Conservation (phyloP, 1,140 invertebrate genomes). For the Eufriesea mexicana region DNA sequence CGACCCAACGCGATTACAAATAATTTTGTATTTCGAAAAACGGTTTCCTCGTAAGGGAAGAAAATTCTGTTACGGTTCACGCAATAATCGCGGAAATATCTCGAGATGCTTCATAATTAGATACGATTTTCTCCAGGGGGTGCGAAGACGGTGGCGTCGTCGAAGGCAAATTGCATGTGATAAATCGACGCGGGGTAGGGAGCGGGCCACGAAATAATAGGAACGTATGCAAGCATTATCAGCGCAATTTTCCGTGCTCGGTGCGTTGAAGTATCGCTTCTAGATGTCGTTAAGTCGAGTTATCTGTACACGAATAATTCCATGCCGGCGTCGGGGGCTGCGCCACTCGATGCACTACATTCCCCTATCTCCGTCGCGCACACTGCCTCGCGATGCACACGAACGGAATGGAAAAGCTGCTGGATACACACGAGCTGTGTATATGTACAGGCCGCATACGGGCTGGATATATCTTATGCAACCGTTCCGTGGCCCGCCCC, state of each 20-base stretch:
- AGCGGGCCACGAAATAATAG: slow-evolving; percentile 3
- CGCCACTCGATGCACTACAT: slow-evolving; percentile 37
- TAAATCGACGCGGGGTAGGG: not conserved
- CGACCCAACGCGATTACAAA: no score
- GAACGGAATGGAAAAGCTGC: not conserved
- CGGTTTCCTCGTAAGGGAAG: no score
- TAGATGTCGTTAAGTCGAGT: slow-evolving; percentile 60
- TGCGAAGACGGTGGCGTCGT: no score
- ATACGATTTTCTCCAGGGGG: no score
- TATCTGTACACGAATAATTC: slow-evolving; percentile 59
- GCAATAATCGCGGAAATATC: no score
- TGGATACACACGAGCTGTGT: not conserved
- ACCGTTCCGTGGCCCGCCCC: slow-evolving; percentile 6
- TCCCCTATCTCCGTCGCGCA: slow-evolving; percentile 53
- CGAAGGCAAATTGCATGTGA: not conserved
- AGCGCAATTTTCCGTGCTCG: slow-evolving; percentile 41
- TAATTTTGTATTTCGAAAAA: no score
- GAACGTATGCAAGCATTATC: slow-evolving; percentile 46
- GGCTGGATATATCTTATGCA: slow-evolving; percentile 28
- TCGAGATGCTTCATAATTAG: no score
- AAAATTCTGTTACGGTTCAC: no score
- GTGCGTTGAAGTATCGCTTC: slow-evolving; percentile 54
- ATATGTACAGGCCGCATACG: not conserved
- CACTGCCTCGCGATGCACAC: not conserved
- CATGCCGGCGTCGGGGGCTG: not conserved